Conservation (phyloP, 2,888 invertebrate species). For the Buathra laborator region DNA sequence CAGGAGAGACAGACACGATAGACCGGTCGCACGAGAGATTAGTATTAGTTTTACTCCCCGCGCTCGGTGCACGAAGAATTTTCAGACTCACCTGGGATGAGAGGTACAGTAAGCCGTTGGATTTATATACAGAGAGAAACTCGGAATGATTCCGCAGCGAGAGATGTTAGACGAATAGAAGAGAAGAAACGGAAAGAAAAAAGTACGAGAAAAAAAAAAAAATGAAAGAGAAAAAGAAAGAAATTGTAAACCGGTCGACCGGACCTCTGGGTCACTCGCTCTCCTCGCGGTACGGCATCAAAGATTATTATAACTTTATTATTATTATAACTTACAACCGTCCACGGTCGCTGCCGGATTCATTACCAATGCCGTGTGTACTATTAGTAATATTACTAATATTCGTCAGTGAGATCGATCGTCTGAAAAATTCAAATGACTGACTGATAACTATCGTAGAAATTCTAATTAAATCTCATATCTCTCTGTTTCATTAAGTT, state of each 20-base stretch:
- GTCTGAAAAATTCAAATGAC: not conserved
- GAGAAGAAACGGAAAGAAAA: not conserved
- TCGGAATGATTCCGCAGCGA: not conserved
- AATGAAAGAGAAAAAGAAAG: not conserved
- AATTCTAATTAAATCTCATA: not conserved
- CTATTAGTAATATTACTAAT: not conserved
- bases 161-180: not conserved
- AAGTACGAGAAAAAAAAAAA: slow-evolving; percentile 24
- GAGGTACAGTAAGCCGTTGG: not conserved
- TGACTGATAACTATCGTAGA: slow-evolving; percentile 1
- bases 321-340: not conserved
- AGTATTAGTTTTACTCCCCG: not conserved
- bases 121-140: slow-evolving; percentile 18
- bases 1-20: not conserved
- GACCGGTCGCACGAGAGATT: slow-evolving; percentile 23
- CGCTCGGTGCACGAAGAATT: not conserved
- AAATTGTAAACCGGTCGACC: slow-evolving; percentile 35
- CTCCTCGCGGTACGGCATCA: slow-evolving; percentile 2
- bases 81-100: not conserved
- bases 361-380: not conserved
- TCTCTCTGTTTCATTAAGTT: not conserved
- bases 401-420: not conserved
- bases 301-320: slow-evolving; percentile 33
- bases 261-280: slow-evolving; percentile 45
- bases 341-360: not conserved